A percentile compares a stretch with the other conserved stretches of the same genome.
These are phyloP conservation scores for Apostichopus japonicus DNA, from an alignment of 35 echinoderm and acorn worm species.

Conservation along the genomic window DNA sequence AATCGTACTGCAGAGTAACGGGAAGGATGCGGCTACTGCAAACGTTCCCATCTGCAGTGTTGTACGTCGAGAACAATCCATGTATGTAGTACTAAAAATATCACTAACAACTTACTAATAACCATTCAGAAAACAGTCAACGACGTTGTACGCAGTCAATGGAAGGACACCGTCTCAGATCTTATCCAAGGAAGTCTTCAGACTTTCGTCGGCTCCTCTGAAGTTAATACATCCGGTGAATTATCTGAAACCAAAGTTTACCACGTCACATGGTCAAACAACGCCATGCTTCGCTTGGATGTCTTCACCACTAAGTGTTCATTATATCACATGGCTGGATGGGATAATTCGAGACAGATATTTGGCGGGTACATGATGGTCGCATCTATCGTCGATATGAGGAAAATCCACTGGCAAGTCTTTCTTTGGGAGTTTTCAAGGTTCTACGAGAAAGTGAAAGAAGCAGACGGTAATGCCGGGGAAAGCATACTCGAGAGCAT, in stretches of 20 bases:
- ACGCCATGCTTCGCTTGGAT: constrained; percentile 6
- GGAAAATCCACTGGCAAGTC: neutral
- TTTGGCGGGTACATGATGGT: constrained; percentile 9
- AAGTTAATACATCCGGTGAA: neutral
- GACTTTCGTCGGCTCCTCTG: neutral
- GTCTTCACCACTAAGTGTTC: neutral
- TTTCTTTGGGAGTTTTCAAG: constrained; percentile 20
- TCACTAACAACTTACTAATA: neutral
- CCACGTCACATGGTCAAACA: constrained; percentile 3
- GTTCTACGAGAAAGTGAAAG: neutral
- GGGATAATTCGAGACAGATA: neutral
- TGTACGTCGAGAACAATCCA: neutral
- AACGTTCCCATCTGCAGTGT: constrained; percentile 9
- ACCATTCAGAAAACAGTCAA: neutral
- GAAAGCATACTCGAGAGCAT: neutral
- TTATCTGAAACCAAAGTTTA: neutral
- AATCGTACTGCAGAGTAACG: neutral
- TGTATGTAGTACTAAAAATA: neutral
- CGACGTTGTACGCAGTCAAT: neutral
- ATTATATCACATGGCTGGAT: constrained; percentile 1
- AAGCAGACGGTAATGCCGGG: neutral
- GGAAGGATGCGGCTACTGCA: neutral
- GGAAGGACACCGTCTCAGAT: constrained; percentile 8
- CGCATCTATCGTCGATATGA: neutral
- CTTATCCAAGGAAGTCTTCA: neutral